Evolutionary conservation across 1,140 invertebrate species (phyloP).

Genomic region (Cydia fagiglandana): DNA sequence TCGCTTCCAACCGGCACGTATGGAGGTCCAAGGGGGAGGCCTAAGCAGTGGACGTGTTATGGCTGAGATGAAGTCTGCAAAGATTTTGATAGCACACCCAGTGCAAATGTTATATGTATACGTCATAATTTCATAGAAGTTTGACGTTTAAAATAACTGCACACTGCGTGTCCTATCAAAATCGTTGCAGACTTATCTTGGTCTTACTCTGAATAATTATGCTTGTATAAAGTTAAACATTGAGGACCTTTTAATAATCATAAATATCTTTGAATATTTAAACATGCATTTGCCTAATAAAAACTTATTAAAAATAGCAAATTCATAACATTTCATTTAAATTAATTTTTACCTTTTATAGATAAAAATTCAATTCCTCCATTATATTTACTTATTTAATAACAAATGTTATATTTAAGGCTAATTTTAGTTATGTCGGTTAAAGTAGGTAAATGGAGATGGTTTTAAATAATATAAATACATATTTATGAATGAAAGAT

Average conservation of each 20-base stretch:
- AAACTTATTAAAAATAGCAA: slow-evolving; percentile 32
- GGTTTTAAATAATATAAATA: not conserved
- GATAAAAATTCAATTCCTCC: slow-evolving; percentile 30
- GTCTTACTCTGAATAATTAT: too few relatives aligned
- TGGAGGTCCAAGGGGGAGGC: too few relatives aligned
- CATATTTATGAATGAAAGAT: too few relatives aligned
- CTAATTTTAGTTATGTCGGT: not conserved
- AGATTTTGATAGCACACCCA: too few relatives aligned
- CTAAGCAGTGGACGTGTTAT: too few relatives aligned
- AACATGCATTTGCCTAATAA: slow-evolving; percentile 13
- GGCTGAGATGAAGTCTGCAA: too few relatives aligned
- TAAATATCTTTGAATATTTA: not conserved
- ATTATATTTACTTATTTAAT: slow-evolving; percentile 27
- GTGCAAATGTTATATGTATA: too few relatives aligned
- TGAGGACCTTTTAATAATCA: not conserved
- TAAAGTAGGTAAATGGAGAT: not conserved
- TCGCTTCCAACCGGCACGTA: too few relatives aligned
- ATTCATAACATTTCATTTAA: slow-evolving; percentile 27
- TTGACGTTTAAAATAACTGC: too few relatives aligned
- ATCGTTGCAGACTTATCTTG: too few relatives aligned
- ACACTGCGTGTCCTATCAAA: too few relatives aligned
- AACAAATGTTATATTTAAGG: slow-evolving; percentile 20
- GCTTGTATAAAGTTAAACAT: not conserved
- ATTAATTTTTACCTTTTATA: slow-evolving; percentile 22
- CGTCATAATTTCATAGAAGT: too few relatives aligned